phyloP scores from a whole-genome alignment of 2,888 invertebrate genomes.

The Nephrotoma guestfalica region DNA sequence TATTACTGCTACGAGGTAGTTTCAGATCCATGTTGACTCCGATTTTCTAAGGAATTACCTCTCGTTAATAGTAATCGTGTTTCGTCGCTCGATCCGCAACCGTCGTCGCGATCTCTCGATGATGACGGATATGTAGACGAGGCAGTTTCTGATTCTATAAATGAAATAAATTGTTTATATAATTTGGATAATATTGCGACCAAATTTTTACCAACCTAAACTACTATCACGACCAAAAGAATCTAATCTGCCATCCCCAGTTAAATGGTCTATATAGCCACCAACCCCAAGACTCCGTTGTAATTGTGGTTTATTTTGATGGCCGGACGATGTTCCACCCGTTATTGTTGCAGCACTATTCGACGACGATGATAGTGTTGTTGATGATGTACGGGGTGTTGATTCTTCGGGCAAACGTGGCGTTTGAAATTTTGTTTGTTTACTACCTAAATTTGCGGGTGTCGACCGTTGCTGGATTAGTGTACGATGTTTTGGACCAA shows the following conservation, averaged over 20 bases:
- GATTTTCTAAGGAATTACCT: constrained; percentile 21
- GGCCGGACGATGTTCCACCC: constrained; percentile 20
- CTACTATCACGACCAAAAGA: constrained; percentile 30
- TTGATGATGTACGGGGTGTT: constrained; percentile 10
- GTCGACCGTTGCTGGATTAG: constrained; percentile 32
- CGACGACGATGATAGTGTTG: not conserved
- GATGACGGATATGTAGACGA: constrained; percentile 25
- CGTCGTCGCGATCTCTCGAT: constrained; percentile 17
- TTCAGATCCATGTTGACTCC: constrained; percentile 17
- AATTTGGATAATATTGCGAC: not conserved
- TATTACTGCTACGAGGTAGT: constrained; percentile 27
- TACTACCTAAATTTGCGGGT: constrained; percentile 28
- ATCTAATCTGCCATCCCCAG: constrained; percentile 11
- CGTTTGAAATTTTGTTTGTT: constrained; percentile 30
- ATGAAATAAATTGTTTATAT: not conserved
- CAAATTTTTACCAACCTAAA: constrained; percentile 22
- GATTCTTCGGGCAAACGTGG: constrained; percentile 33
- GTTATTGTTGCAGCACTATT: constrained; percentile 18
- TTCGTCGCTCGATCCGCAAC: constrained; percentile 26
- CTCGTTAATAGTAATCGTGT: constrained; percentile 27
- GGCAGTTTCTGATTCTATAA: constrained; percentile 30
- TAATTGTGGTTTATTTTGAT: constrained; percentile 12
- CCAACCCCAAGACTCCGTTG: constrained; percentile 9
- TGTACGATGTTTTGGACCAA: constrained; percentile 28
- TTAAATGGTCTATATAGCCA: constrained; percentile 19